phyloP scores from a whole-genome alignment of 1,140 invertebrate genomes.

The Pogonus chalceus region DNA sequence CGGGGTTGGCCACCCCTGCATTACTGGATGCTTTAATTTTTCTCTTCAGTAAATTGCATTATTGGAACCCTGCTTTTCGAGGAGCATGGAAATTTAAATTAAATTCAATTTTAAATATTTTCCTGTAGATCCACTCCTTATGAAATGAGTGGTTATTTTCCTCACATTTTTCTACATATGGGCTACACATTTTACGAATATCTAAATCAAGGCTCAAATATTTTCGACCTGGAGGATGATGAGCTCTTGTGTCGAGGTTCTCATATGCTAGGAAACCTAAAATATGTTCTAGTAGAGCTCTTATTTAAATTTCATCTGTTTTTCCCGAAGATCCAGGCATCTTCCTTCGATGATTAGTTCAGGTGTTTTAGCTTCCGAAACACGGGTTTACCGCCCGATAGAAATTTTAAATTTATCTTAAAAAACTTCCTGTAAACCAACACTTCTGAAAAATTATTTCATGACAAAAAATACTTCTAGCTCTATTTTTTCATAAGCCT shows the following conservation, averaged over 20 bases:
- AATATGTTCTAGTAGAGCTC: slow-evolving; percentile 14
- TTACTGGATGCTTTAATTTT: slow-evolving; percentile 17
- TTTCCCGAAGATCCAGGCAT: slow-evolving; percentile 13
- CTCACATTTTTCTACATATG: slow-evolving; percentile 14
- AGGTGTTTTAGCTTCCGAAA: slow-evolving; percentile 10
- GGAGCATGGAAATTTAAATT: slow-evolving; percentile 18
- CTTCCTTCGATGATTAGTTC: slow-evolving; percentile 11
- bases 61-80: slow-evolving; percentile 17
- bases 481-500: not conserved
- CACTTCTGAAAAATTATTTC: not conserved
- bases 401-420: slow-evolving; percentile 8
- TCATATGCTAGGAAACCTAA: slow-evolving; percentile 14
- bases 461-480: not conserved
- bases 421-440: not conserved
- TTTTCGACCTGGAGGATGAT: slow-evolving; percentile 13
- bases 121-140: slow-evolving; percentile 18
- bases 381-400: slow-evolving; percentile 10
- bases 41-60: slow-evolving; percentile 15
- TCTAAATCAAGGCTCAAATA: slow-evolving; percentile 14
- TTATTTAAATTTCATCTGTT: slow-evolving; percentile 16
- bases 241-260: too few relatives aligned
- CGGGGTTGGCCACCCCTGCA: slow-evolving; percentile 8
- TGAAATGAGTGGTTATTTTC: slow-evolving; percentile 15
- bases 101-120: slow-evolving; percentile 18
- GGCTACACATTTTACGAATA: slow-evolving; percentile 14